A percentile compares a stretch with the other conserved stretches of the same genome.
Conservation (phyloP, 92 coral and sea anemone species). For the Parazoanthus darwini region DNA sequence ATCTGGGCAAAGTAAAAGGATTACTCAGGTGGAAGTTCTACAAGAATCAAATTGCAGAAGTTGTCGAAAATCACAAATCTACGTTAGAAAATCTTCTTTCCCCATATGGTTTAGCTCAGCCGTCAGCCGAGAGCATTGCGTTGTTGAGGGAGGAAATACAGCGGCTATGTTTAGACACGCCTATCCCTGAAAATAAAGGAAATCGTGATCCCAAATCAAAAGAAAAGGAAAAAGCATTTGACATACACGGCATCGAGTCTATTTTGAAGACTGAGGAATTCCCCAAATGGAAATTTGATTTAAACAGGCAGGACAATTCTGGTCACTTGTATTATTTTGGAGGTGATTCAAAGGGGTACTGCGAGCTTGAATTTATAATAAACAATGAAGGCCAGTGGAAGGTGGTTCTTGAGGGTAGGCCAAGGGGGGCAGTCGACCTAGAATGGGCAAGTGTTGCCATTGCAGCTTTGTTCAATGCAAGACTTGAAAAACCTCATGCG, state of each 20-base stretch:
- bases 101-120: neutral
- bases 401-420: constrained; percentile 31
- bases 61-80: neutral
- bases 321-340: constrained; percentile 41
- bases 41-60: neutral
- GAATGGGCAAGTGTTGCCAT: constrained; percentile 14
- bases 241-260: neutral
- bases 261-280: neutral
- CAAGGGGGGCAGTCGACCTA: neutral
- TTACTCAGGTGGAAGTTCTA: constrained; percentile 38
- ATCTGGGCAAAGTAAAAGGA: constrained; percentile 49
- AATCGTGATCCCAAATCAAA: neutral
- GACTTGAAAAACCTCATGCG: constrained; percentile 18
- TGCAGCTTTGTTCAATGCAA: neutral
- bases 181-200: neutral
- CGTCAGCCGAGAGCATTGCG: neutral
- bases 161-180: neutral
- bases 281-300: neutral
- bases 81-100: neutral
- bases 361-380: constrained; percentile 13
- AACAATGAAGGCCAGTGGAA: constrained; percentile 23
- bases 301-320: neutral
- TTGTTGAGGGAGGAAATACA: neutral
- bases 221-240: neutral
- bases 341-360: constrained; percentile 9